Base-by-base conservation (phyloP, 1,140 invertebrate species). In the Bilobella aurantiaca region DNA sequence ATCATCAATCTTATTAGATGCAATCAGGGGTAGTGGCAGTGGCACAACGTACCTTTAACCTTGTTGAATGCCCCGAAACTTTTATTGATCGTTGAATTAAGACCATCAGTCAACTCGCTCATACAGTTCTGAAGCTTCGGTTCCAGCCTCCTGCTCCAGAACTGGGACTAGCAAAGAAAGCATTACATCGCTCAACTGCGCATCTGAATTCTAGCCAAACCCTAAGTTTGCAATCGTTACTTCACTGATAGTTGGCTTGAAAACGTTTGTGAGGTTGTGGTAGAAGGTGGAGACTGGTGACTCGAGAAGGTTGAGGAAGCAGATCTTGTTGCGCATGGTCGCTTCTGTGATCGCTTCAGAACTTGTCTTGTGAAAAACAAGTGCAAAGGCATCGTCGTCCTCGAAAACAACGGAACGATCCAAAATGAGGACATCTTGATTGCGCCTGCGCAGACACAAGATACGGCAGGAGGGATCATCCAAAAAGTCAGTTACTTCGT, bases 311-410 rank as follows among this genome's bases (percentile, higher is more conserved):
- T 82, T 81, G 1, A 80, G 81, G 0, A 83, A 77, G 68, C 80
- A 78, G 25, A 84, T 74, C 69, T 79, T 79, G 3, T 73, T 75
- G 63, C 80, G 76, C 2, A 83, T 67, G 67, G 83, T 84, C 57
- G 81, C 79, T 21, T 77, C 77, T 3, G 82, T 83, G 29, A 84
- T 80, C 1, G 78, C 76, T 37, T 81, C 79, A 23, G 81, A 80
- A 25, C 74, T 73, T 3, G 78, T 73, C 74, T 84, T 84, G 73
- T 82, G 83, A 73, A 83, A 84, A 0, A 84, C 78, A 59, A 84
- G 59, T 1, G 79, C 74, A 58, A 79, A 71, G 29, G 77, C 76
- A 49, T 75, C 75, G 29, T 69, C 68, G 23, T 77, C 75, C 72
- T 70, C 63, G 29, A 64, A 67, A 58, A 31, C 47, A 29, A 66